Percentiles rank a stretch among this genome's conserved stretches.
phyloP scores from a whole-genome alignment of 35 echinoderm and acorn worm species.

The Acanthaster planci region DNA sequence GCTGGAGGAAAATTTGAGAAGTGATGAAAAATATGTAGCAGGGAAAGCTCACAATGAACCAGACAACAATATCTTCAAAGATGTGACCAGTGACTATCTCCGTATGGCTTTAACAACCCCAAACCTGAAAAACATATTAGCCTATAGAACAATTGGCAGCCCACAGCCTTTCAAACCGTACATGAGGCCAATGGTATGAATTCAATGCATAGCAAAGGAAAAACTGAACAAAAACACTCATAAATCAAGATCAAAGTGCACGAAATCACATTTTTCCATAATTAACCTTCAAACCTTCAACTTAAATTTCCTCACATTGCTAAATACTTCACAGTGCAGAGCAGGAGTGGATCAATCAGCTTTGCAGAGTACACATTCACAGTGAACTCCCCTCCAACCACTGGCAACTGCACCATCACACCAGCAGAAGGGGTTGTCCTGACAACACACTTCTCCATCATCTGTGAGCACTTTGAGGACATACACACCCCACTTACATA shows the following conservation, averaged over 20 bases:
- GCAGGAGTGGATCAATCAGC: slow-evolving; percentile 65
- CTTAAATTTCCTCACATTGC: slow-evolving; percentile 4
- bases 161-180: no score
- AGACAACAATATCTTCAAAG: no score
- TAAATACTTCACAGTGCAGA: slow-evolving; percentile 45
- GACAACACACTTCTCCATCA: slow-evolving; percentile 71
- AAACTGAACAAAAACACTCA: no score
- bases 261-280: background rate
- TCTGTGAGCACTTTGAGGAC: slow-evolving; percentile 71
- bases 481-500: slow-evolving; percentile 68
- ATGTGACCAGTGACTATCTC: no score
- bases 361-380: slow-evolving; percentile 74
- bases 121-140: no score
- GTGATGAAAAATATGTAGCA: background rate
- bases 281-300: background rate
- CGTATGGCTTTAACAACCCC: no score
- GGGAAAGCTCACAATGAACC: no score
- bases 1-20: background rate
- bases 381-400: slow-evolving; percentile 64
- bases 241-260: no score
- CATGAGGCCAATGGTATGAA: no score
- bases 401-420: slow-evolving; percentile 65
- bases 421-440: slow-evolving; percentile 74
- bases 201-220: no score
- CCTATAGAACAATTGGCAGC: no score